Percentiles rank a stretch among this genome's conserved stretches.
Conservation (phyloP, 2,113 vertebrate genomes). For the Garra rufa region DNA sequence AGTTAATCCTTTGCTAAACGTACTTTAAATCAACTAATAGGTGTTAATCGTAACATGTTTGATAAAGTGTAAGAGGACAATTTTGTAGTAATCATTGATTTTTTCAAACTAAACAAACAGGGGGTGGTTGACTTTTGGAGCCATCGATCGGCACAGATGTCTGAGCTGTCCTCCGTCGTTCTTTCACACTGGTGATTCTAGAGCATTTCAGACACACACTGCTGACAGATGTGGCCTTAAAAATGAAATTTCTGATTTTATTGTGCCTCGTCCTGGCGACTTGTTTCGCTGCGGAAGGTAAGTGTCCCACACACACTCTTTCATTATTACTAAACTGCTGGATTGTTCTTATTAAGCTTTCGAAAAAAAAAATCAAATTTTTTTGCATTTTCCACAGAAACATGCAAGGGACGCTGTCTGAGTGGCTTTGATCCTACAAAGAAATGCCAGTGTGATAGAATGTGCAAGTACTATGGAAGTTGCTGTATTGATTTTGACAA, state of each 20-base stretch:
- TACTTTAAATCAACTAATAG: neutral
- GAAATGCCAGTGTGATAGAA: constrained; percentile 92
- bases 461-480: constrained; percentile 90
- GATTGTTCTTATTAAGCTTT: neutral
- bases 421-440: constrained; percentile 71
- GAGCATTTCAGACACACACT: neutral
- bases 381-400: constrained; percentile 73
- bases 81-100: constrained; percentile 66
- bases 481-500: constrained; percentile 85
- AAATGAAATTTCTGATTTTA: constrained; percentile 72
- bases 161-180: constrained; percentile 17
- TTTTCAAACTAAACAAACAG: constrained; percentile 55
- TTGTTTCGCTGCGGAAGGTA: constrained; percentile 73
- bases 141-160: constrained; percentile 51
- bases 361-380: neutral
- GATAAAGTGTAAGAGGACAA: neutral
- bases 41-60: neutral
- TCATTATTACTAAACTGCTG: neutral
- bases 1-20: neutral
- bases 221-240: constrained; percentile 38
- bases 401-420: constrained; percentile 82
- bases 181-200: neutral
- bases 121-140: constrained; percentile 62
- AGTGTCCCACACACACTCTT: neutral
- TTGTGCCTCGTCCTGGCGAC: constrained; percentile 64